Evolutionary conservation across 2,113 vertebrate genomes (phyloP), one percentile per base, ranked within the genome.

Genomic region (Hiodon tergisus): DNA sequence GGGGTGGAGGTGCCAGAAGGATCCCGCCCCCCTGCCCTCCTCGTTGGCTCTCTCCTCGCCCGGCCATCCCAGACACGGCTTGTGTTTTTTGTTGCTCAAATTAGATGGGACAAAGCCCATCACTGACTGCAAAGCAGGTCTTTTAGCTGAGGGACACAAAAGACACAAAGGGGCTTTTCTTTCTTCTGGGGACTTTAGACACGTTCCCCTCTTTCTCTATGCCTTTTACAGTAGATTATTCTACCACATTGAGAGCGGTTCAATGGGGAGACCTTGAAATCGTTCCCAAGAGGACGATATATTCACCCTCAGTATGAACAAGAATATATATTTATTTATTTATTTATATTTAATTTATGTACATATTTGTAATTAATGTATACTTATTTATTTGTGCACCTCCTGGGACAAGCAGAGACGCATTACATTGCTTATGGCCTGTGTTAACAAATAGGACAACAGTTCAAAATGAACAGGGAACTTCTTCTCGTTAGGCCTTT

Each of bases 91-190:
- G 67, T 58, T 48, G 60, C 59, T 16, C 69, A 72, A 74, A 77
- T 63, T 71, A 80, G 77, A 17, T 51, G 4, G 51, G 57, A 81
- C 73, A 82, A 79, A 62, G 72, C n/a, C 78, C 2, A 52, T 14
- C 54, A 0, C 72, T 60, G 76, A 79, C 76, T 55, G 76, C 78
- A 79, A 74, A 80, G 72, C 76, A n/a, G 69, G 76, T 72, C 67
- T 78, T 80, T 81, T 73, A 77, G 58, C 70, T 53, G 4, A 55
- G 14, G 65, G 75, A 78, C 31, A 31, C 31, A 82, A 75, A 83
- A 83, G 78, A 67, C 65, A 82, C 68, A 82, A 67, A 78, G 83
- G 81, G 77, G 77, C 54, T 58, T 73, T 72, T 83, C 79, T 80
- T 76, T 80, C 69, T 67, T 52, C 2, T 71, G 66, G 46, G 53